These are phyloP conservation scores for Microtus oregoni DNA, from an alignment of 2,113 vertebrate species.

Conservation along the genomic window DNA sequence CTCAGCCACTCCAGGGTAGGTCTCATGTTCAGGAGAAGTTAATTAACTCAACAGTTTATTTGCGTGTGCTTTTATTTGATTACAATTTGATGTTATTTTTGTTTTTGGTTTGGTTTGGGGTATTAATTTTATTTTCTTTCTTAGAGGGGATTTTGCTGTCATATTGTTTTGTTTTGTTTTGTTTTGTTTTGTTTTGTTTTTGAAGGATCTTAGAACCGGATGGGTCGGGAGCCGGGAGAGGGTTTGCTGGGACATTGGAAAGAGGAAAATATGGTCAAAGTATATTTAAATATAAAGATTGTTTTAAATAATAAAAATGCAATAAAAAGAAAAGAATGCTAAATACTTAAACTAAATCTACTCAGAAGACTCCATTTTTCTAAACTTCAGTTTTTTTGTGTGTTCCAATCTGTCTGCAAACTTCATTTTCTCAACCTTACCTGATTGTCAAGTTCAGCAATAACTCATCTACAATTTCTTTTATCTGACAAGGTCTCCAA, in stretches of 20 bases:
- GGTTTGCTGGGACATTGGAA: neutral
- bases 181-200: fast-evolving
- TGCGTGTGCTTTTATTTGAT: neutral
- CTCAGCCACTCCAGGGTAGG: neutral
- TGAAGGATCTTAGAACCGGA: neutral
- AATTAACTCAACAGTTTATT: neutral
- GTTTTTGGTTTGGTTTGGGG: neutral
- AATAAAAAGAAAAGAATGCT: slow-evolving; percentile 52
- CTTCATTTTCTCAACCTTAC: slow-evolving; percentile 81
- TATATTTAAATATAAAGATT: neutral
- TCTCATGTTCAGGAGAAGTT: neutral
- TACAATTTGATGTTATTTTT: neutral
- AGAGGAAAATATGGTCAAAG: neutral
- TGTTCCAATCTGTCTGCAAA: slow-evolving; percentile 78
- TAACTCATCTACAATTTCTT: slow-evolving; percentile 77
- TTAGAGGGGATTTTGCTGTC: neutral
- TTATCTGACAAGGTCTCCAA: slow-evolving; percentile 72
- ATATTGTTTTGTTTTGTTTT: too few relatives aligned
- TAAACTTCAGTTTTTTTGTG: slow-evolving; percentile 69
- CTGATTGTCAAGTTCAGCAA: slow-evolving; percentile 78
- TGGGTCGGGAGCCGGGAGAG: too few relatives aligned
- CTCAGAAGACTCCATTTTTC: slow-evolving; percentile 75
- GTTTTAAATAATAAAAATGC: neutral
- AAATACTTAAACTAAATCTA: slow-evolving; percentile 85
- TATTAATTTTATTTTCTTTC: neutral